Conservation (phyloP, 2,113 vertebrate genomes). For the Triplophysa siluroides region DNA sequence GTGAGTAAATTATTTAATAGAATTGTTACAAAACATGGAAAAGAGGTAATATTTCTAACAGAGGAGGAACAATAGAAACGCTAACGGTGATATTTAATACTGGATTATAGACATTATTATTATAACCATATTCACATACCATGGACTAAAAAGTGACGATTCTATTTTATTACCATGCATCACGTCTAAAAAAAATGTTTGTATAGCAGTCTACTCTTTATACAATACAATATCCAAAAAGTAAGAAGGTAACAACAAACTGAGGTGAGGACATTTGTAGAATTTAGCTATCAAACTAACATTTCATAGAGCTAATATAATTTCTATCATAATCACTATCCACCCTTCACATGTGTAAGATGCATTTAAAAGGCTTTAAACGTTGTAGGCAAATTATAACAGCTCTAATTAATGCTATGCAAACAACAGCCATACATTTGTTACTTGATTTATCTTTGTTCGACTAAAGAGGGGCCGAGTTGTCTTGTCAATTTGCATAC, state of each 20-base stretch:
- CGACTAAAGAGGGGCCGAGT: constrained; percentile 73
- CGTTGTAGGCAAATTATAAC: constrained; percentile 79
- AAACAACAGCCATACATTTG: constrained; percentile 77
- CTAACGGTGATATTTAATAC: too few species aligned
- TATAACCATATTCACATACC: too few species aligned
- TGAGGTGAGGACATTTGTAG: background rate
- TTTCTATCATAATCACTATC: constrained; percentile 74
- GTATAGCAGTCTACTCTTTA: too few species aligned
- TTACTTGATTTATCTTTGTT: constrained; percentile 79
- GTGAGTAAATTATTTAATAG: too few species aligned
- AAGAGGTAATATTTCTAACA: too few species aligned
- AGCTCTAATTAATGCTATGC: constrained; percentile 78
- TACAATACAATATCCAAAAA: too few species aligned
- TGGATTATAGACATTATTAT: too few species aligned
- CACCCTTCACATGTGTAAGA: constrained; percentile 69
- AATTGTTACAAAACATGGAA: too few species aligned
- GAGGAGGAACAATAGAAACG: too few species aligned
- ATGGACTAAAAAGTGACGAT: too few species aligned
- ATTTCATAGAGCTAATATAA: constrained; percentile 39
- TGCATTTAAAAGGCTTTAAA: constrained; percentile 68
- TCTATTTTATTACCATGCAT: too few species aligned
- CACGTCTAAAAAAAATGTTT: too few species aligned
- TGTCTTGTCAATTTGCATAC: constrained; percentile 64
- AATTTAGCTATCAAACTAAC: constrained; percentile 8
- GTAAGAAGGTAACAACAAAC: constrained; percentile 4